A percentile compares a stretch with the other conserved stretches of the same genome.
Evolutionary conservation across 2,888 invertebrate species (phyloP).

Genomic region (Hyalella azteca): DNA sequence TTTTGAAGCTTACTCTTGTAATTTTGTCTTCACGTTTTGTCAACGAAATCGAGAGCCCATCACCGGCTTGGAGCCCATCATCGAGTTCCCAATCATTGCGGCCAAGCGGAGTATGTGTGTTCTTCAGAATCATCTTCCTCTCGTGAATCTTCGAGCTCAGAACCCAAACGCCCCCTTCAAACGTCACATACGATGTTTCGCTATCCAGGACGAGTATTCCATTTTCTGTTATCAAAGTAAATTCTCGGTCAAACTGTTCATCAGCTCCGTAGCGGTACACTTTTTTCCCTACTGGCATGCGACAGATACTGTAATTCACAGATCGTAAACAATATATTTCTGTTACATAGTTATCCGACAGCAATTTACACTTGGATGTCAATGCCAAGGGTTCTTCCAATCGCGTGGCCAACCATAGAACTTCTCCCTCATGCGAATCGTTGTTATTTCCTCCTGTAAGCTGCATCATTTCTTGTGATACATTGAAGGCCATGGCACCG

Average conservation of each 20-base stretch:
- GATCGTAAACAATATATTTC: neutral
- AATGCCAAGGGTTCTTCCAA: neutral
- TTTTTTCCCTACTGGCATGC: neutral
- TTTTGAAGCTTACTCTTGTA: too few relatives aligned
- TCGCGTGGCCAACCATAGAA: neutral
- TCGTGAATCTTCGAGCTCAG: neutral
- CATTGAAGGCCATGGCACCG: neutral
- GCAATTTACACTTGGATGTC: neutral
- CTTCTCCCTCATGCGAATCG: neutral
- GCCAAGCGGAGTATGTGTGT: neutral
- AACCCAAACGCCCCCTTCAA: neutral
- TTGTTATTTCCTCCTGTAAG: neutral
- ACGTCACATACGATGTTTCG: neutral
- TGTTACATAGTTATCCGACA: neutral
- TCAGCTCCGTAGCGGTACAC: neutral
- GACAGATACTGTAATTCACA: neutral
- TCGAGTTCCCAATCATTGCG: neutral
- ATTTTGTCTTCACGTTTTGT: too few relatives aligned
- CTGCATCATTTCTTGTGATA: neutral
- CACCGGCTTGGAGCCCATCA: too few relatives aligned
- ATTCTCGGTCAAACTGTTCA: conserved; percentile 2
- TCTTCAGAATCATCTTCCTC: neutral
- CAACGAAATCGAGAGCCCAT: too few relatives aligned
- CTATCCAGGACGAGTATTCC: neutral
- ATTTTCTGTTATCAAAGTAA: neutral